These are phyloP conservation scores for Disparrhopalites patrizii DNA, from an alignment of 2,888 invertebrate species.

Conservation along the genomic window DNA sequence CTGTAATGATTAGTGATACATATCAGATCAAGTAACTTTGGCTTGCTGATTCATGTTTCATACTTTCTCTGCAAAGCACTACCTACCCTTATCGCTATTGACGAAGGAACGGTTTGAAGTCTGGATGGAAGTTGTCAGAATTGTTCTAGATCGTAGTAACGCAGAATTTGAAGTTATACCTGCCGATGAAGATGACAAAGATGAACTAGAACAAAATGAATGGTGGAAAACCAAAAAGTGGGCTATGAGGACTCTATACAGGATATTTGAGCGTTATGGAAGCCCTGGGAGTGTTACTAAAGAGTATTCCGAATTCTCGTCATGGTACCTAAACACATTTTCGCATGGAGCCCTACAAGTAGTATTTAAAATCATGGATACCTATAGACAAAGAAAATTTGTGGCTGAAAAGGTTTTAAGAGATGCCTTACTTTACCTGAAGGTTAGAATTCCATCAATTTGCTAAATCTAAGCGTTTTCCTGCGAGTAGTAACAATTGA, in stretches of 20 bases:
- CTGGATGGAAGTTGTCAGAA: constrained; percentile 90
- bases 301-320: constrained; percentile 88
- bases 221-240: constrained; percentile 99
- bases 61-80: constrained; percentile 58
- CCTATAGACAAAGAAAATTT: constrained; percentile 75
- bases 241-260: constrained; percentile 86
- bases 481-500: too few species aligned
- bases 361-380: constrained; percentile 74
- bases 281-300: constrained; percentile 85
- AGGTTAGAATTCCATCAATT: constrained; percentile 30
- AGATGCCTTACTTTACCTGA: constrained; percentile 62
- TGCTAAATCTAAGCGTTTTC: too few species aligned
- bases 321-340: constrained; percentile 92
- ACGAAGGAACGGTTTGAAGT: constrained; percentile 84
- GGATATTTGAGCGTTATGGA: constrained; percentile 96
- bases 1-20: too few species aligned
- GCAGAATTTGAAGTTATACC: constrained; percentile 43
- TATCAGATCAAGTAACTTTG: too few species aligned
- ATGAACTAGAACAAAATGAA: constrained; percentile 76
- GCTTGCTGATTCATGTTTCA: too few species aligned
- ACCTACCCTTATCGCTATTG: constrained; percentile 75
- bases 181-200: constrained; percentile 66
- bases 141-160: constrained; percentile 66
- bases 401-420: constrained; percentile 89
- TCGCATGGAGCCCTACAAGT: constrained; percentile 83